These are phyloP conservation scores for Liopterus haemorrhoidalis DNA, from an alignment of 2,888 invertebrate genomes.

Conservation along the genomic window DNA sequence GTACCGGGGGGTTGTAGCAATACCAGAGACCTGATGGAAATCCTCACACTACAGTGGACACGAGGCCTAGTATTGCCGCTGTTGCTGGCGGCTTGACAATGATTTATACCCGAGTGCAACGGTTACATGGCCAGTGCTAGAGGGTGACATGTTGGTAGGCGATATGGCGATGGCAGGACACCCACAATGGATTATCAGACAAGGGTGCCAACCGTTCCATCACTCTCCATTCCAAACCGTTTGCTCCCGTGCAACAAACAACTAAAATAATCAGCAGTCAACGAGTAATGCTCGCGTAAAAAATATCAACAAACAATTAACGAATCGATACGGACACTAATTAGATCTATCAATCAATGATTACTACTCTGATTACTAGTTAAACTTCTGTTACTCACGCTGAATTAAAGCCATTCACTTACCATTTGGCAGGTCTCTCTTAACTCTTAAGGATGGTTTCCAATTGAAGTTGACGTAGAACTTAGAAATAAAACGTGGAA, in stretches of 20 bases:
- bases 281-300: too few species aligned
- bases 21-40: constrained; percentile 16
- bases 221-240: constrained; percentile 17
- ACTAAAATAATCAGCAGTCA: too few species aligned
- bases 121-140: constrained; percentile 16
- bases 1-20: constrained; percentile 15
- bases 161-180: constrained; percentile 22
- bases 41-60: constrained; percentile 12
- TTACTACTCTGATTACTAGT: too few species aligned
- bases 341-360: too few species aligned
- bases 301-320: too few species aligned
- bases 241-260: constrained; percentile 14
- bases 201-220: constrained; percentile 24
- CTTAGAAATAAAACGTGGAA: too few species aligned
- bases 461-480: too few species aligned
- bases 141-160: not conserved
- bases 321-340: too few species aligned
- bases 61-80: constrained; percentile 1
- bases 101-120: constrained; percentile 24
- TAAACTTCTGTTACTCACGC: too few species aligned
- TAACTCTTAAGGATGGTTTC: too few species aligned
- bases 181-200: constrained; percentile 25
- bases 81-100: constrained; percentile 16
- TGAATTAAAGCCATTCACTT: too few species aligned
- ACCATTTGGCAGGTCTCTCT: too few species aligned